These are phyloP conservation scores for Platygyra sinensis DNA, from an alignment of 64 coral and sea anemone species.

Conservation along the genomic window DNA sequence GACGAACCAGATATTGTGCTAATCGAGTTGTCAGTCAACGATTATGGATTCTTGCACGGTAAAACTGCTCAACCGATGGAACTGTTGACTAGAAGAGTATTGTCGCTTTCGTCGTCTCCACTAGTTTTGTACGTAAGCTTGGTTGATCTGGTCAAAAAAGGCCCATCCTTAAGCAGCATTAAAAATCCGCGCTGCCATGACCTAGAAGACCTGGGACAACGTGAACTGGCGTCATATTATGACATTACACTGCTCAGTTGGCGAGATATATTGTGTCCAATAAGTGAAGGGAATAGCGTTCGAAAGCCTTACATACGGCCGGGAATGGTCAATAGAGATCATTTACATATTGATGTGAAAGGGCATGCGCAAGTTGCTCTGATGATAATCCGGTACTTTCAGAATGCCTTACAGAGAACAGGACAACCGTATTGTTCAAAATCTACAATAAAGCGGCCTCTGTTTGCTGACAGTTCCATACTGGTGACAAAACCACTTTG, in stretches of 20 bases:
- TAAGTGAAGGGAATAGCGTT: neutral
- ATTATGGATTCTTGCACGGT: constrained; percentile 25
- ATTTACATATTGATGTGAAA: constrained; percentile 28
- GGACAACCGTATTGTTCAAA: neutral
- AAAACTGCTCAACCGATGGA: constrained; percentile 37
- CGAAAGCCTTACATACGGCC: neutral
- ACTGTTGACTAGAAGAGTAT: constrained; percentile 27
- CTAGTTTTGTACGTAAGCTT: constrained; percentile 38
- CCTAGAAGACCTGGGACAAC: constrained; percentile 14
- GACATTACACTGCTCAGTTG: constrained; percentile 6
- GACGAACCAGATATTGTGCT: constrained; percentile 27
- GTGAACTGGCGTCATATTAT: constrained; percentile 32
- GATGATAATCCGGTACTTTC: constrained; percentile 47
- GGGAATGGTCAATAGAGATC: constrained; percentile 32
- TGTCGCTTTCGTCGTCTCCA: constrained; percentile 12
- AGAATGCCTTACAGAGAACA: neutral
- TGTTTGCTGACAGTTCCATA: neutral
- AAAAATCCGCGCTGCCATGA: constrained; percentile 9
- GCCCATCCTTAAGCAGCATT: neutral
- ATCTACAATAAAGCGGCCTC: neutral
- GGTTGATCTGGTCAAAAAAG: constrained; percentile 27
- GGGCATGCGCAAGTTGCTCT: constrained; percentile 29
- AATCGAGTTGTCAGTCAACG: constrained; percentile 49
- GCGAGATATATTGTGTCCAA: constrained; percentile 20
- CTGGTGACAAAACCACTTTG: constrained; percentile 17